phyloP scores from a whole-genome alignment of 2,888 invertebrate genomes.

The Xestia rhomboidea region DNA sequence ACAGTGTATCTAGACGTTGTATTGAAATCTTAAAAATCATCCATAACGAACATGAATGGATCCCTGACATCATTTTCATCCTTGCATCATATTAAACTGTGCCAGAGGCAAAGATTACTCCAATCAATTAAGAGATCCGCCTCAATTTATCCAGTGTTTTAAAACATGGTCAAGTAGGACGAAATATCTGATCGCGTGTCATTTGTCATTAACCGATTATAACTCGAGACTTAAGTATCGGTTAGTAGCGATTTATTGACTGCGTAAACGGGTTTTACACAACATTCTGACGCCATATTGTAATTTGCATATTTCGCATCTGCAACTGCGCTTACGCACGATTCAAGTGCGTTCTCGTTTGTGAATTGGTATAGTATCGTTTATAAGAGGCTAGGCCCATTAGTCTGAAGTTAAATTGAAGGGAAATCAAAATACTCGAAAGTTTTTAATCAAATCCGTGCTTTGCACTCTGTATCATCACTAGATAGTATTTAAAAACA shows the following conservation, averaged over 20 bases:
- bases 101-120: slow-evolving; percentile 39
- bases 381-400: not conserved
- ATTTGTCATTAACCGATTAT: slow-evolving; percentile 54
- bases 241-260: slow-evolving; percentile 38
- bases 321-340: slow-evolving; percentile 36
- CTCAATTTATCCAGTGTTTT: slow-evolving; percentile 50
- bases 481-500: too few species aligned
- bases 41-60: slow-evolving; percentile 1
- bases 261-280: slow-evolving; percentile 29
- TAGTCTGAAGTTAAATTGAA: not conserved
- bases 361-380: not conserved
- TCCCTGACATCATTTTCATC: slow-evolving; percentile 41
- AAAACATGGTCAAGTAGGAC: slow-evolving; percentile 49
- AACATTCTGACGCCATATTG: slow-evolving; percentile 7
- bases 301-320: slow-evolving; percentile 43
- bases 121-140: slow-evolving; percentile 54
- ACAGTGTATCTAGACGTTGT: not conserved
- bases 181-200: slow-evolving; percentile 59
- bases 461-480: not conserved
- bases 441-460: not conserved
- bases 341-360: slow-evolving; percentile 21
- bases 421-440: not conserved
- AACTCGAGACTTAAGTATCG: slow-evolving; percentile 28
- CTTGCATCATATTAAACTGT: slow-evolving; percentile 37
- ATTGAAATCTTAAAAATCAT: not conserved